A percentile compares a stretch with the other conserved stretches of the same genome.
Evolutionary conservation across 2,797 vertebrate species (phyloP).

Genomic region (Fratercula arctica): DNA sequence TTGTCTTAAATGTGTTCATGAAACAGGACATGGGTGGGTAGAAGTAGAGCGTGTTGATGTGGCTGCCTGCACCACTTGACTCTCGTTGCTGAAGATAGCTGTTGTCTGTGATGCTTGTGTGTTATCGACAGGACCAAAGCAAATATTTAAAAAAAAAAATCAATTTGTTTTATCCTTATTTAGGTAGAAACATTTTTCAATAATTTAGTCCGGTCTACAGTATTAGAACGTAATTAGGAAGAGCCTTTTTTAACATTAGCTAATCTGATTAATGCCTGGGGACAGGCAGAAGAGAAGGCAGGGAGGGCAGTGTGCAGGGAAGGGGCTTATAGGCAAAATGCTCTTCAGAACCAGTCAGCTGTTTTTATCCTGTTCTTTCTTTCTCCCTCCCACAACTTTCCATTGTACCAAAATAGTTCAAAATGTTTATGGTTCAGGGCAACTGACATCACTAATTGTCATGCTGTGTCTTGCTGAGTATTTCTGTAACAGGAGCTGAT

Average conservation of each 20-base stretch:
- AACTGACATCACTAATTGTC: conserved; percentile 31
- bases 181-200: neutral
- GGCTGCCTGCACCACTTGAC: neutral
- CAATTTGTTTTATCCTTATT: neutral
- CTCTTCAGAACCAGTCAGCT: neutral
- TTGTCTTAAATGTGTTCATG: neutral
- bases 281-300: neutral
- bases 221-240: neutral
- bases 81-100: neutral
- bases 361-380: conserved; percentile 57
- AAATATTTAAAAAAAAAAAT: neutral
- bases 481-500: neutral
- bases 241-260: neutral
- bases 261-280: neutral
- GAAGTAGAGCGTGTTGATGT: neutral
- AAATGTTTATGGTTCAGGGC: conserved; percentile 50
- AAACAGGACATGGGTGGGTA: accelerated
- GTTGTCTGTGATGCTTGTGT: neutral
- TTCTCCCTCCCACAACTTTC: conserved; percentile 56
- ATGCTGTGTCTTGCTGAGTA: neutral
- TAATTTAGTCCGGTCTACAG: neutral
- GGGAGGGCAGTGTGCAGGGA: neutral
- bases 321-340: neutral
- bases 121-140: neutral
- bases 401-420: conserved; percentile 59